Evolutionary conservation across 2,888 invertebrate genomes (phyloP).

Genomic region (Callyntrura guangdongensis): DNA sequence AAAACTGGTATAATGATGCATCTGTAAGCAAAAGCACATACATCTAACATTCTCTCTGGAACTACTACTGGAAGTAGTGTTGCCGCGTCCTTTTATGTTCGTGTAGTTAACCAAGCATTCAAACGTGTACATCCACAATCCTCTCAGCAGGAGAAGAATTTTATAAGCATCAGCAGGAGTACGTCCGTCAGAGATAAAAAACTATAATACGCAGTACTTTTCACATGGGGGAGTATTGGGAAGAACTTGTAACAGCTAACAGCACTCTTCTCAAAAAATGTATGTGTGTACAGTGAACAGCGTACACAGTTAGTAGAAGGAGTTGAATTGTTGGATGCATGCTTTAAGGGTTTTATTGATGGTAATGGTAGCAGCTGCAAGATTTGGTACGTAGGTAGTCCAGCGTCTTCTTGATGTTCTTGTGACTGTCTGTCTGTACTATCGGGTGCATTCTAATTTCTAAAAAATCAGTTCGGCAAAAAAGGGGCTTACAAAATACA

Average conservation of each 20-base stretch:
- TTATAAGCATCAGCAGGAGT: constrained; percentile 63
- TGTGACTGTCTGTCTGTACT: not conserved
- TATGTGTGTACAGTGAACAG: constrained; percentile 29
- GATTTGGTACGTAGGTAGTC: not conserved
- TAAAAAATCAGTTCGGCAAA: too few relatives aligned
- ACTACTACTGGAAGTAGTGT: constrained; percentile 60
- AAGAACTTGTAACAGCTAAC: constrained; percentile 58
- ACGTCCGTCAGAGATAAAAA: constrained; percentile 29
- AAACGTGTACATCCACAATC: constrained; percentile 60
- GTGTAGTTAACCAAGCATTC: constrained; percentile 38
- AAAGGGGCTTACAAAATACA: too few relatives aligned
- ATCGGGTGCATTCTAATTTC: too few relatives aligned
- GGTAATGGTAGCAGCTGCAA: constrained; percentile 45
- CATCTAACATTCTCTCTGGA: not conserved
- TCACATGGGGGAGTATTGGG: constrained; percentile 20
- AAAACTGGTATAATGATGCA: not conserved
- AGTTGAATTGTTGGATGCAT: constrained; percentile 18
- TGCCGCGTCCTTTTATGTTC: constrained; percentile 67
- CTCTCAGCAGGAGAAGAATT: constrained; percentile 67
- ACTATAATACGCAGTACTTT: constrained; percentile 73
- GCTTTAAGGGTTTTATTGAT: constrained; percentile 35
- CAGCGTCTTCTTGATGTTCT: not conserved
- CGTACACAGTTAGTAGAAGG: not conserved
- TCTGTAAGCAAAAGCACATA: not conserved
- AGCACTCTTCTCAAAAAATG: constrained; percentile 57